Evolutionary conservation across 1,140 invertebrate genomes (phyloP), one percentile per base, ranked within the genome.

Genomic region (Caenorhabditis tropicalis): DNA sequence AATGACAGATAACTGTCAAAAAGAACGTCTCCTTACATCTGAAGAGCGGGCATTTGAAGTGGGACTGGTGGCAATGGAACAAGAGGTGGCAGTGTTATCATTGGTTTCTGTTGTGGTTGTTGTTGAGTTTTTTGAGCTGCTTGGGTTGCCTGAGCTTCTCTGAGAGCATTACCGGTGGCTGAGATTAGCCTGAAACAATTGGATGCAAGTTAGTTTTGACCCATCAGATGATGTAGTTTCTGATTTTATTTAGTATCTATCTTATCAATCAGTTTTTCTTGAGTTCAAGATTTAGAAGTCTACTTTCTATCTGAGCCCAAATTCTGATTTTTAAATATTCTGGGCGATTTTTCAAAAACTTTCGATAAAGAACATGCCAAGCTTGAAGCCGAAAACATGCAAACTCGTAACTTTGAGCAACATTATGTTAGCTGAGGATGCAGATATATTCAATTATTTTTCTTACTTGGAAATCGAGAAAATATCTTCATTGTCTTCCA

Each of bases 1-100:
- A 65, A 65, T 65, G 58, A 65, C 29, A 33, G 29, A 33, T 65
- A 36, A 36, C 58, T 74, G 19, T 74, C 53, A 56, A 56, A 56
- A 56, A 4, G 21, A 56, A 19, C 7, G 19, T 56, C 21, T n/a
- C 29, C 65, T 74, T 74, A 74, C 65, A 74, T 74, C 27, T 74
- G 33, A 74, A 43, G 33, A 74, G 36, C 36, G 33, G 65, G 65
- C 65, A 74, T 74, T 46, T 74, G 65, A 74, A 74, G 36, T 74
- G 65, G 65, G 4, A 74, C 65, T 15, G 65, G 65, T 46, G 65
- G 65, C 65, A 74, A 74, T 74, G 65, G 65, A 74, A 74, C 65
- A 39, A 74, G 36, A 39, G 65, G 65, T 74, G 65, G 65, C n/a
- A 74, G 29, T 1, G 65, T 74, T n/a, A 74, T 74, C 65, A 74